Evolutionary conservation across 2,113 vertebrate species (phyloP).

Genomic region (Haemorhous mexicanus): DNA sequence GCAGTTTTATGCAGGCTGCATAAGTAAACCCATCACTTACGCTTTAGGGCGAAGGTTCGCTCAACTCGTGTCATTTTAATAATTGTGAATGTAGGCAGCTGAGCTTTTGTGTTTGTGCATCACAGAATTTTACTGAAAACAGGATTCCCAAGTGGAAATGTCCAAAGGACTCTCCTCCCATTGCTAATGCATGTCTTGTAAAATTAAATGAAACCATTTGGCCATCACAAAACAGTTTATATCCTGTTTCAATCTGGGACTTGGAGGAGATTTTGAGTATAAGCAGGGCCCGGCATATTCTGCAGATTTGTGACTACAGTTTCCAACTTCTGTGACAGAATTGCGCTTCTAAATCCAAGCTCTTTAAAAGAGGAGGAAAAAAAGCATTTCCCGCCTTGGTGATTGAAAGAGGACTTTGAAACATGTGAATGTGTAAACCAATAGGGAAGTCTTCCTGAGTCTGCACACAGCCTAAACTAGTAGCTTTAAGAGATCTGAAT

Average conservation of each 20-base stretch:
- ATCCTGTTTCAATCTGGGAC: conserved; percentile 60
- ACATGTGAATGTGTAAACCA: background rate
- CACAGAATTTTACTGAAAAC: conserved; percentile 77
- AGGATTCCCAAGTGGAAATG: conserved; percentile 76
- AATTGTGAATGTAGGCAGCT: conserved; percentile 68
- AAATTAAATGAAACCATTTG: conserved; percentile 55
- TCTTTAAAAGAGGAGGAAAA: conserved; percentile 38
- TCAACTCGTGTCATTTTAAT: conserved; percentile 54
- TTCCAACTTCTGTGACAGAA: conserved; percentile 55
- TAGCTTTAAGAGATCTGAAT: conserved; percentile 69
- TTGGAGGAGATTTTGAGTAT: conserved; percentile 44
- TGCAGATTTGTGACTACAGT: conserved; percentile 52
- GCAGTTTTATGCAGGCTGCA: conserved; percentile 70
- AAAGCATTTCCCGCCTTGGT: conserved; percentile 36
- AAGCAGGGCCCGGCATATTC: conserved; percentile 50
- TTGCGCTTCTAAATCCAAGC: conserved; percentile 50
- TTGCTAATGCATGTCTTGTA: conserved; percentile 60
- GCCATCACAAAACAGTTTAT: conserved; percentile 59
- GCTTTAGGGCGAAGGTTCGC: conserved; percentile 55
- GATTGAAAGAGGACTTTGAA: conserved; percentile 53
- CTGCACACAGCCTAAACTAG: conserved; percentile 48
- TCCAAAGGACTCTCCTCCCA: conserved; percentile 75
- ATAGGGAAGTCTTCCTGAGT: conserved; percentile 59
- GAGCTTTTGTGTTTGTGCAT: conserved; percentile 74
- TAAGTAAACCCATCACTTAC: conserved; percentile 62